Evolutionary conservation across 2,888 invertebrate species (phyloP), one percentile per base, ranked within the genome.

Genomic region (Therioaphis trifolii): DNA sequence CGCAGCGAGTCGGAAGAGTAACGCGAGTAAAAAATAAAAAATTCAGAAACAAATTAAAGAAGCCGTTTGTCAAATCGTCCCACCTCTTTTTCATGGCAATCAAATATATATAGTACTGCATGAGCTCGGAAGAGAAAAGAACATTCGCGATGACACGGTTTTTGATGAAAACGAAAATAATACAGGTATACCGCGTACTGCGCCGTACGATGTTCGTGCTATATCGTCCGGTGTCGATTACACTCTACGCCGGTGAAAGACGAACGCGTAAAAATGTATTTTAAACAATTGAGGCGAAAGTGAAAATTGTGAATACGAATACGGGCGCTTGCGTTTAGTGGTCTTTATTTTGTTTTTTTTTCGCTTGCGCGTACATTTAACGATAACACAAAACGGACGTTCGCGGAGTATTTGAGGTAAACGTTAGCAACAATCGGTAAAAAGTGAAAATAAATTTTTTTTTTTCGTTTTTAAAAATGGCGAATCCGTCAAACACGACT

Each of bases 221-320:
- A 11, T 61, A 35, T 63, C 7, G 7, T 4, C 12, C 4, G 0
- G 27, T 27, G 40, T 18, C 40, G 40, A 58, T 40, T 52, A 35
- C 24, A 12, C 12, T 18, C 27, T 3, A 27, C 9, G 46, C 7
- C 35, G 40, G 78, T 68, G 78, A 68, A 78, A 78, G 66, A 78
- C 68, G 40, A 49, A 14, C 2, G 49, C 9, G n/a, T 27, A 14
- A 1, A 15, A 29, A 52, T 24, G 63, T 75, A 35, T 76, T 52
- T 40, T 52, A 52, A 68, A 78, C 66, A 52, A 68, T 55, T 21
- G 24, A 68, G 68, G 68, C 40, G 78, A 68, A 78, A 78, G 78
- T 52, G 68, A 78, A 78, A 68, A 78, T 63, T 29, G 15, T 49
- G 7, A 35, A n/a, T 61, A 7, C 29, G n/a, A n/a, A 24, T 76